These are phyloP conservation scores for Petrocephalus sullivani DNA, from an alignment of 2,797 vertebrate genomes.

Conservation along the genomic window DNA sequence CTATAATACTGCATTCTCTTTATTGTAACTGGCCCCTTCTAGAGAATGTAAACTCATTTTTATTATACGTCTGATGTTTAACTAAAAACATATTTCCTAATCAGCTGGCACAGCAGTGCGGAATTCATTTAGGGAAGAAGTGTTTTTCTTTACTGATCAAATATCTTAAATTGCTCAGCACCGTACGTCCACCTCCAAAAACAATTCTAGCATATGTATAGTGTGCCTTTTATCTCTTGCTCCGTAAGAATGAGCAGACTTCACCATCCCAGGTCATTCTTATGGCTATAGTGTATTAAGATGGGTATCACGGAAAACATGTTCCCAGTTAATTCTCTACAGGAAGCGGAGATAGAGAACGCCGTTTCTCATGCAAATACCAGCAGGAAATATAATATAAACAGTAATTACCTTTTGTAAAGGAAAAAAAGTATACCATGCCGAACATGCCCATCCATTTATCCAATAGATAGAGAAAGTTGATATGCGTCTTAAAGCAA, in stretches of 20 bases:
- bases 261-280: conserved; percentile 49
- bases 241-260: conserved; percentile 39
- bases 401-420: conserved; percentile 39
- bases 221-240: conserved; percentile 40
- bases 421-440: conserved; percentile 31
- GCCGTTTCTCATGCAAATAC: conserved; percentile 37
- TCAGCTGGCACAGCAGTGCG: conserved; percentile 38
- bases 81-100: conserved; percentile 41
- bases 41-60: conserved; percentile 32
- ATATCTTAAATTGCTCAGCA: conserved; percentile 48
- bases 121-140: conserved; percentile 40
- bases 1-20: conserved; percentile 42
- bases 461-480: conserved; percentile 42
- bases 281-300: conserved; percentile 44
- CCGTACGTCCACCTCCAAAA: conserved; percentile 21
- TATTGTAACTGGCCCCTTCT: conserved; percentile 33
- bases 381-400: conserved; percentile 47
- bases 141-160: conserved; percentile 47
- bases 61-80: conserved; percentile 44
- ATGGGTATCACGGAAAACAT: conserved; percentile 53
- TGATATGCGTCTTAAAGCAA: conserved; percentile 41
- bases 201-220: conserved; percentile 43
- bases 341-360: conserved; percentile 37
- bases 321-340: conserved; percentile 53
- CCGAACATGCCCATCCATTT: conserved; percentile 32